Conservation (phyloP, 2,113 vertebrate genomes). For the Gasterosteus nipponicus region DNA sequence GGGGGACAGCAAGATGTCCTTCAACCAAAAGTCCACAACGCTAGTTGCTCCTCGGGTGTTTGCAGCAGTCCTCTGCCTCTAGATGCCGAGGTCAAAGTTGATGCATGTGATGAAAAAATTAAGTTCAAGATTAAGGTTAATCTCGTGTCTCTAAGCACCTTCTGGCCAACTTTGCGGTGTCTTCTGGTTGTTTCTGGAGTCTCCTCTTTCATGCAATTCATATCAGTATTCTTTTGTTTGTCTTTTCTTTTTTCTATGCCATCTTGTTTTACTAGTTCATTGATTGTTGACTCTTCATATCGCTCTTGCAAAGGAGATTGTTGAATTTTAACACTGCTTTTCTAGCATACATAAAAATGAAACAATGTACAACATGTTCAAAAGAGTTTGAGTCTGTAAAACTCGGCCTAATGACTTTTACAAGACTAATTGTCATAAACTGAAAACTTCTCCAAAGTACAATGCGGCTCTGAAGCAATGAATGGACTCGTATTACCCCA, state of each 20-base stretch:
- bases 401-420: neutral
- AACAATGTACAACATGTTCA: neutral
- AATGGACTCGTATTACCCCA: slow-evolving; percentile 44
- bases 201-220: neutral
- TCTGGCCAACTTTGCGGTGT: neutral
- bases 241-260: neutral
- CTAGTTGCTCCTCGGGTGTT: neutral
- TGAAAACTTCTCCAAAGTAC: slow-evolving; percentile 14
- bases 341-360: neutral
- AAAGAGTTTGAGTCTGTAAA: neutral
- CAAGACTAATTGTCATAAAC: slow-evolving; percentile 3
- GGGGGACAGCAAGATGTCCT: neutral
- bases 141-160: neutral
- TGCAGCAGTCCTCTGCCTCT: neutral
- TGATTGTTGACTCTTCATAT: neutral
- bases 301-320: neutral
- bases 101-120: too few relatives aligned
- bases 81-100: neutral
- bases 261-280: neutral
- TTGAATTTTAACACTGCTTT: neutral
- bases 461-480: slow-evolving; percentile 29
- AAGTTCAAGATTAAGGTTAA: too few relatives aligned
- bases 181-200: neutral
- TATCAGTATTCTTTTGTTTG: neutral
- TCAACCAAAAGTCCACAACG: neutral